Base-by-base conservation (phyloP, 2,113 vertebrate species). In the Oreochromis niloticus region DNA sequence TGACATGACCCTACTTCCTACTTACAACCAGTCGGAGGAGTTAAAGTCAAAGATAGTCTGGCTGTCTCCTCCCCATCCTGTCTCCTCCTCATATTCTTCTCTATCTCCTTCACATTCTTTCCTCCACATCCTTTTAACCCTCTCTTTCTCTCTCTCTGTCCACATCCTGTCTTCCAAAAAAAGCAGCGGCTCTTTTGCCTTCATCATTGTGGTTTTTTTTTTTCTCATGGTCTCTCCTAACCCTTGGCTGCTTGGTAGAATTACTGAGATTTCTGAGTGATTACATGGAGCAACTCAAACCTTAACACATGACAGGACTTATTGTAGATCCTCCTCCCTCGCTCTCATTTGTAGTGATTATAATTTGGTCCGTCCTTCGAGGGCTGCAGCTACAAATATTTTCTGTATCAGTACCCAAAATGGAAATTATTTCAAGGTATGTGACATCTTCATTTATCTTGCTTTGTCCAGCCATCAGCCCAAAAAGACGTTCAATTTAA, bases 261-360 rank as follows among this genome's bases (percentile, higher is more conserved):
- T 94, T 92, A 78, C 61, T 86, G 87, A 83, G 48, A 90, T 91
- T 93, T 89, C 80, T 84, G 61, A 78, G 88, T 85, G 90, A 91
- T 93, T 91, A 93, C 46, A 82, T 66, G 84, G 27, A 85, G 87
- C 88, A 71, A 88, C 87, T 88, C 86, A 93, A 91, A 90, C 84
- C 89, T 87, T 86, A 81, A 90, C 95, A 91, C 92, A 93, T 93
- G 89, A 93, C 88, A 50, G 73, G 87, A 84, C 82, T 92, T 93
- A 94, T 54, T 89, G 56, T 82, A 68, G 59, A 83, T 10, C 57
- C 32, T 57, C 50, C 79, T 36, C 81, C 14, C 13, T 4, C 48
- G n/a, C 30, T 81, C 24, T 73, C 50, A 80, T 73, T 32, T 59
- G 17, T 48, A 22, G 12, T 24, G 27, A 19, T 13, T 54, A 39